Conservation (phyloP, 2,888 invertebrate genomes). For the Eupithecia centaureata region DNA sequence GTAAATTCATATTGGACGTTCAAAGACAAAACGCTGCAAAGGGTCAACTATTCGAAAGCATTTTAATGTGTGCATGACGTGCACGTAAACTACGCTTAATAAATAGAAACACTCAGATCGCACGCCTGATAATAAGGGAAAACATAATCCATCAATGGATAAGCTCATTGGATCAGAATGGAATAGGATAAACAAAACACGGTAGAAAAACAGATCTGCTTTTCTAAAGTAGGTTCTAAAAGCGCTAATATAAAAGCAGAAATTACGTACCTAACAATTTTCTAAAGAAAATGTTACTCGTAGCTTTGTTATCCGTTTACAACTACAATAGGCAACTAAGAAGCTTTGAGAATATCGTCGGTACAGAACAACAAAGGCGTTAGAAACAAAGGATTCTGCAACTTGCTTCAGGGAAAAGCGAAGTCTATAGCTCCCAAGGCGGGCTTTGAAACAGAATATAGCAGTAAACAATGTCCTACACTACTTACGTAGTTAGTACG, state of each 20-base stretch:
- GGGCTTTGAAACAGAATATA: background rate
- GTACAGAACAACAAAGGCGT: slow-evolving; percentile 7
- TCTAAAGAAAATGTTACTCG: background rate
- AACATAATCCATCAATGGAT: too few relatives aligned
- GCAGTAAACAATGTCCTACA: too few relatives aligned
- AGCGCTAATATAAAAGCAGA: too few relatives aligned
- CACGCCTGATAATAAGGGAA: too few relatives aligned
- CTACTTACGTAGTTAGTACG: too few relatives aligned
- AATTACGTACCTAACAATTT: background rate
- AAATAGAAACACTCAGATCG: background rate
- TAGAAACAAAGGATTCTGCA: slow-evolving; percentile 31
- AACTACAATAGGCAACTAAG: background rate
- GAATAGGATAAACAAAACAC: too few relatives aligned
- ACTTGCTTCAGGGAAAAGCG: slow-evolving; percentile 47
- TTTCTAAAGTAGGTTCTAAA: too few relatives aligned
- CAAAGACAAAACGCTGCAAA: background rate
- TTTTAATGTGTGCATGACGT: background rate
- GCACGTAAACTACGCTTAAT: background rate
- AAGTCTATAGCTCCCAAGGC: slow-evolving; percentile 49
- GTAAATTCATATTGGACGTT: too few relatives aligned
- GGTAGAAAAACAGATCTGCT: too few relatives aligned
- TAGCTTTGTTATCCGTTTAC: background rate
- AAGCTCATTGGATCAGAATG: too few relatives aligned
- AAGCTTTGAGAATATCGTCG: background rate
- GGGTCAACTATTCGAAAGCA: background rate